Evolutionary conservation across 2,113 vertebrate genomes (phyloP).

Genomic region (Synodontis membranacea): DNA sequence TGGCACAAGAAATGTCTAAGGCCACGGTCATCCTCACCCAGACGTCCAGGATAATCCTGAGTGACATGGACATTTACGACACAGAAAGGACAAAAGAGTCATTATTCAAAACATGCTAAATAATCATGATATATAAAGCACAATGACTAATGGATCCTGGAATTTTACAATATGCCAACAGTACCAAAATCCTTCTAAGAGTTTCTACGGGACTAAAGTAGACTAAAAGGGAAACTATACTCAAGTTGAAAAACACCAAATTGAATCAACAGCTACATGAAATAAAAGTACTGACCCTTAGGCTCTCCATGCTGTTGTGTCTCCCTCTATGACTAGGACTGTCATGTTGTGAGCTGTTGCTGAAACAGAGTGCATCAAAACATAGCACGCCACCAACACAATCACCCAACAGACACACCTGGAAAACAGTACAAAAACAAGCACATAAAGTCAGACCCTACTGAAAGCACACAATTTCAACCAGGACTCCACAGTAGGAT

Average conservation of each 20-base stretch:
- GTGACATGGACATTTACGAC: not conserved
- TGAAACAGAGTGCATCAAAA: constrained; percentile 95
- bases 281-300: constrained; percentile 77
- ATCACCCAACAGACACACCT: constrained; percentile 96
- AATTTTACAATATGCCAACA: not conserved
- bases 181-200: not conserved
- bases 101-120: not conserved
- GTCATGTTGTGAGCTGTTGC: constrained; percentile 74
- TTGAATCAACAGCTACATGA: not conserved
- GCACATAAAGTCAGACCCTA: constrained; percentile 36
- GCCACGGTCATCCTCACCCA: constrained; percentile 69
- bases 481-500: constrained; percentile 1
- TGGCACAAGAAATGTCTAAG: constrained; percentile 84
- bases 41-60: constrained; percentile 77
- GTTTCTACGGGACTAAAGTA: not conserved
- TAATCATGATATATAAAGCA: not conserved
- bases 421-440: constrained; percentile 41
- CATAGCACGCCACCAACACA: constrained; percentile 94
- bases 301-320: constrained; percentile 88
- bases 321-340: constrained; percentile 83
- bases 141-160: not conserved
- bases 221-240: not conserved
- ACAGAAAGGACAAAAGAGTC: not conserved
- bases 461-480: constrained; percentile 9
- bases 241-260: not conserved